Conservation (phyloP, 2,113 vertebrate species). For the Sisor rabdophorus region DNA sequence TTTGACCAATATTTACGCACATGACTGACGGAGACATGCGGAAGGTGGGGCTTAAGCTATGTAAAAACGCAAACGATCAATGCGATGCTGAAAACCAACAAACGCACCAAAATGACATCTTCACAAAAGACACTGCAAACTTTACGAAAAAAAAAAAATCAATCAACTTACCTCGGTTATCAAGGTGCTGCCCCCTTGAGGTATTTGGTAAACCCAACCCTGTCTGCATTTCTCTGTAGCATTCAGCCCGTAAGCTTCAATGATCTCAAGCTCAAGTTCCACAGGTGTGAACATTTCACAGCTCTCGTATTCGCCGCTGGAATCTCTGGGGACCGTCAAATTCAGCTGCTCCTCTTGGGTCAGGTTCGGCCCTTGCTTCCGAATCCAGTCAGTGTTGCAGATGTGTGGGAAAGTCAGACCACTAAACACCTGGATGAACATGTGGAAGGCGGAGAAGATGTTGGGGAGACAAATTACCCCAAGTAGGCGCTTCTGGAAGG, state of each 20-base stretch:
- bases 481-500: constrained; percentile 76
- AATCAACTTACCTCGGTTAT: constrained; percentile 67
- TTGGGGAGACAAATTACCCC: constrained; percentile 64
- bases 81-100: too few relatives aligned
- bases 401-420: constrained; percentile 64
- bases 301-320: constrained; percentile 62
- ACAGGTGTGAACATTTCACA: constrained; percentile 79
- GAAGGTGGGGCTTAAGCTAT: too few relatives aligned
- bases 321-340: constrained; percentile 70
- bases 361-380: constrained; percentile 64
- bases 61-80: too few relatives aligned
- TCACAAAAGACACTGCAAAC: too few relatives aligned
- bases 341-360: constrained; percentile 64
- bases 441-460: constrained; percentile 67
- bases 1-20: too few relatives aligned
- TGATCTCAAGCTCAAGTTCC: constrained; percentile 64
- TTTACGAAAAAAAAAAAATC: too few relatives aligned
- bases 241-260: constrained; percentile 71
- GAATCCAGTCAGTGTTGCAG: constrained; percentile 83
- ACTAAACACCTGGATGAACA: constrained; percentile 80
- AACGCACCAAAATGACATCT: too few relatives aligned
- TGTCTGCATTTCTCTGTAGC: constrained; percentile 63
- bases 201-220: constrained; percentile 70
- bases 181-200: constrained; percentile 60
- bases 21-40: too few relatives aligned